These are phyloP conservation scores for Procambarus clarkii DNA, from an alignment of 1,140 invertebrate genomes.

Conservation along the genomic window DNA sequence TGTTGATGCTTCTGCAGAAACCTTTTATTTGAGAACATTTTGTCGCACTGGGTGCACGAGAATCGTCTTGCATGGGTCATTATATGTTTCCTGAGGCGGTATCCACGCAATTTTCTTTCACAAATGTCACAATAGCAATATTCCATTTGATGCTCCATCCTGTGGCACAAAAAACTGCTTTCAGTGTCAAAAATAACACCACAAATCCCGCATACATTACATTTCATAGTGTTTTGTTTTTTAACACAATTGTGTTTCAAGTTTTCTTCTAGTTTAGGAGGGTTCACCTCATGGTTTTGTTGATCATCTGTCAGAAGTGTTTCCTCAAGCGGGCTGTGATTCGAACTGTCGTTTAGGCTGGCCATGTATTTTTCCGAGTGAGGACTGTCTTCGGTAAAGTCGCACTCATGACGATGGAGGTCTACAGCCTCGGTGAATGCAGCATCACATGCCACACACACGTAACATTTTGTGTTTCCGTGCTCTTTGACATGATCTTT, in stretches of 20 bases:
- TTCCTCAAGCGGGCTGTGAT: no score
- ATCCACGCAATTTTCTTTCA: not conserved
- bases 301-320: not conserved
- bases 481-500: not conserved
- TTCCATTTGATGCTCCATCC: no score
- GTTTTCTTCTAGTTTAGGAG: no score
- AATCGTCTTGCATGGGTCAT: not conserved
- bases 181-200: not conserved
- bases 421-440: not conserved
- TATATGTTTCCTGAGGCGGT: not conserved
- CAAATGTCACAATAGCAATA: not conserved
- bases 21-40: not conserved
- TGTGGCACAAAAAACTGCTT: not conserved
- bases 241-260: not conserved
- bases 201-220: not conserved
- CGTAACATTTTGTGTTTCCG: not conserved
- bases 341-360: no score
- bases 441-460: not conserved
- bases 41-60: not conserved
- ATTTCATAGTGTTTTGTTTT: not conserved
- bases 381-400: not conserved
- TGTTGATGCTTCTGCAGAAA: not conserved
- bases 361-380: not conserved
- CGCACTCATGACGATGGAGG: not conserved
- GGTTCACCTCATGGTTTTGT: no score